phyloP scores from a whole-genome alignment of 2,113 vertebrate species.

The Zosterops borbonicus region DNA sequence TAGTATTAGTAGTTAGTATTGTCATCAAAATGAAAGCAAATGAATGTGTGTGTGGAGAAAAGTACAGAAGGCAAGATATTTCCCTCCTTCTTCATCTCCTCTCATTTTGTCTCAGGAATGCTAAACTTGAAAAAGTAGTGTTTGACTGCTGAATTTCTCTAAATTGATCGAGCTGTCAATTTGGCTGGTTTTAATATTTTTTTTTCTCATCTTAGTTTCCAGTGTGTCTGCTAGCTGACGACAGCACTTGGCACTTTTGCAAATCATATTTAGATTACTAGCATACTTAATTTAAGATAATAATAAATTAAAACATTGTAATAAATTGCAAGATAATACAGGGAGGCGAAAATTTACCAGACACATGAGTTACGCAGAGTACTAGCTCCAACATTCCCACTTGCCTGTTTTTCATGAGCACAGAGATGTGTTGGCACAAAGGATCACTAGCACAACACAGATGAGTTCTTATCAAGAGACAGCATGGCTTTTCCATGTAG shows the following conservation, averaged over 20 bases:
- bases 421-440: background rate
- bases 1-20: background rate
- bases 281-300: background rate
- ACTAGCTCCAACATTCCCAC: background rate
- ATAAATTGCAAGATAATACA: background rate
- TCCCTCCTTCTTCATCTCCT: background rate
- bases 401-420: background rate
- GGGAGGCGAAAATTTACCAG: background rate
- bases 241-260: background rate
- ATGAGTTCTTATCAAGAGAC: background rate
- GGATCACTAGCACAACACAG: background rate
- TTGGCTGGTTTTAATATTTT: background rate
- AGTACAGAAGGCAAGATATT: background rate
- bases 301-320: background rate
- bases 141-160: background rate
- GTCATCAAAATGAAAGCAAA: background rate
- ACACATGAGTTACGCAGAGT: background rate
- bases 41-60: background rate
- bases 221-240: background rate
- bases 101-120: background rate
- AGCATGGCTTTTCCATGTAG: background rate
- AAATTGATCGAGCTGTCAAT: background rate
- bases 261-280: background rate
- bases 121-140: background rate
- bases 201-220: background rate